A percentile compares a stretch with the other conserved stretches of the same genome.
phyloP scores from a whole-genome alignment of 2,113 vertebrate species.

The Cyanistes caeruleus region DNA sequence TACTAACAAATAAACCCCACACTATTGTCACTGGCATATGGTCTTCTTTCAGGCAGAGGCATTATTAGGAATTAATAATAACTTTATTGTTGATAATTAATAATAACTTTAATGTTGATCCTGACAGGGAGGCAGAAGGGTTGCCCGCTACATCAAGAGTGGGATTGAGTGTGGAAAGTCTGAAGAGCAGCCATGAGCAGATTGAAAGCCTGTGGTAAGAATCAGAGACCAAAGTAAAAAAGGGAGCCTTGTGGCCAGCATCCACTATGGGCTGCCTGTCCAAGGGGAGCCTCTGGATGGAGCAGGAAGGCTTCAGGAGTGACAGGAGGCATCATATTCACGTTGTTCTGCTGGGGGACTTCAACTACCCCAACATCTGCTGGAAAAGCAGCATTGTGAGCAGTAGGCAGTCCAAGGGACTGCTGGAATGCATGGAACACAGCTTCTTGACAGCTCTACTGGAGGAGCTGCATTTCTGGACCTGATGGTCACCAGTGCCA shows the following conservation, averaged over 20 bases:
- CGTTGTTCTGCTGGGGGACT: background rate
- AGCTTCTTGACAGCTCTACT: background rate
- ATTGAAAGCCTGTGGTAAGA: background rate
- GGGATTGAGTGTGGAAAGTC: background rate
- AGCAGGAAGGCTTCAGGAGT: background rate
- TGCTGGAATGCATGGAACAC: background rate
- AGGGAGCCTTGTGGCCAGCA: background rate
- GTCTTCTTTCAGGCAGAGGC: background rate
- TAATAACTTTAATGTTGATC: background rate
- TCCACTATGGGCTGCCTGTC: background rate
- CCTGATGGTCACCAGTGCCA: background rate
- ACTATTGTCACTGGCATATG: too few relatives aligned
- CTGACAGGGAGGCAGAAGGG: background rate
- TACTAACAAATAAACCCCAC: background rate
- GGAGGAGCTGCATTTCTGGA: background rate
- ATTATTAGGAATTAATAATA: too few relatives aligned
- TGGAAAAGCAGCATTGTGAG: background rate
- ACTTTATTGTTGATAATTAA: too few relatives aligned
- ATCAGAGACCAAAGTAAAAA: background rate
- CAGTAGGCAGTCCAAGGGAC: background rate
- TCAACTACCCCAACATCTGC: background rate
- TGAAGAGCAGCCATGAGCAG: background rate
- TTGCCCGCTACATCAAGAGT: background rate
- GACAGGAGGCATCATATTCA: background rate
- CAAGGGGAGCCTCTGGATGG: background rate